A percentile compares a stretch with the other conserved stretches of the same genome.
These are phyloP conservation scores for Caloenas nicobarica DNA, from an alignment of 2,113 vertebrate genomes.

Conservation along the genomic window DNA sequence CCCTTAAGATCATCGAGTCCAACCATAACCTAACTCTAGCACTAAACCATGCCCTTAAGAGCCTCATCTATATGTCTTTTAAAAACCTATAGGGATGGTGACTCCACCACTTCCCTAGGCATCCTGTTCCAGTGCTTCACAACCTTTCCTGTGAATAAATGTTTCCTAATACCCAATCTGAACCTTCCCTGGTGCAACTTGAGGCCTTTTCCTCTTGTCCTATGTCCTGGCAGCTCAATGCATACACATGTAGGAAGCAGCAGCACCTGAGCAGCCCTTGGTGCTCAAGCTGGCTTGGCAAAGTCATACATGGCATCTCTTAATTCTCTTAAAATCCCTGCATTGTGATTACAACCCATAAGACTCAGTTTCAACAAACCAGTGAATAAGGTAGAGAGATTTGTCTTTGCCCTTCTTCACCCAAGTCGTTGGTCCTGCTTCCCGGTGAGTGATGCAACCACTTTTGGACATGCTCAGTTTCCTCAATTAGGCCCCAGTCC, in stretches of 20 bases:
- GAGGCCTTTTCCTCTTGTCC: no score
- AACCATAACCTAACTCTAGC: no score
- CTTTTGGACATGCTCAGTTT: background rate
- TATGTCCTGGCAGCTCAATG: background rate
- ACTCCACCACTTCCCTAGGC: no score
- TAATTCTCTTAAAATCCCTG: background rate
- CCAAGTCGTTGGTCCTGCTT: background rate
- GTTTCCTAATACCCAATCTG: no score
- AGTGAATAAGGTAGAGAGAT: background rate
- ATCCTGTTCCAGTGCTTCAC: no score
- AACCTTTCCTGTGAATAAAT: no score
- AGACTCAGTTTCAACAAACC: background rate
- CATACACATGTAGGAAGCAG: background rate
- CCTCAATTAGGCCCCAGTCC: background rate
- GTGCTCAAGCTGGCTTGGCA: background rate
- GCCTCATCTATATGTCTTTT: no score
- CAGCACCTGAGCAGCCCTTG: background rate
- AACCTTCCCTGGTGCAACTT: no score
- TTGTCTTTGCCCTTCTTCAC: background rate
- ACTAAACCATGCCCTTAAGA: no score
- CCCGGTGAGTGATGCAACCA: accelerated
- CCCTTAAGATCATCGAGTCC: no score
- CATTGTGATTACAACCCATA: background rate
- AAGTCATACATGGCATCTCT: background rate
- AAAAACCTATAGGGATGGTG: no score